phyloP scores from a whole-genome alignment of 2,113 vertebrate genomes.

The Merops nubicus region DNA sequence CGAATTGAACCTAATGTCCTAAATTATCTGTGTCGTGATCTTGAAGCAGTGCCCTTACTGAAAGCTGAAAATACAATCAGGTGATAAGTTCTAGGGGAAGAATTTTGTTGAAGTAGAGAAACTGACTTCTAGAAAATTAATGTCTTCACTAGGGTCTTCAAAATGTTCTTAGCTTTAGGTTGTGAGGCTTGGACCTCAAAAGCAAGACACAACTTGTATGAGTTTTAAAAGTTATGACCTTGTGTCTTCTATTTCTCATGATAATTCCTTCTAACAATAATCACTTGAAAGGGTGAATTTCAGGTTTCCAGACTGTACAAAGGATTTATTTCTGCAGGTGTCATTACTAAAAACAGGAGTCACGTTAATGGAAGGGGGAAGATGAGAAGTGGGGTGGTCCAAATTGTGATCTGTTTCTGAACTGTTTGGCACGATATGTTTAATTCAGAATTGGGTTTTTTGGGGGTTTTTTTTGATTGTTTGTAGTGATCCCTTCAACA shows the following conservation, averaged over 20 bases:
- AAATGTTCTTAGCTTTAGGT: neutral
- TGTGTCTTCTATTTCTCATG: neutral
- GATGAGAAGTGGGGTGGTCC: neutral
- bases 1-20: neutral
- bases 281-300: neutral
- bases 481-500: neutral
- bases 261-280: neutral
- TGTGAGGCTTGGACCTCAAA: neutral
- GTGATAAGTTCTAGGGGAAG: fast-evolving
- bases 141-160: neutral
- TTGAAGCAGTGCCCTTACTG: neutral
- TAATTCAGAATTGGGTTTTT: neutral
- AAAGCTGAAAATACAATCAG: neutral
- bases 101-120: neutral
- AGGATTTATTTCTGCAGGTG: slow-evolving; percentile 1
- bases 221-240: neutral
- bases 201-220: neutral
- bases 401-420: neutral
- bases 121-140: neutral
- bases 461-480: neutral
- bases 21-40: neutral
- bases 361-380: neutral
- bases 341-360: neutral
- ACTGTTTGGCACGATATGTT: neutral
- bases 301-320: neutral